Conservation (phyloP, 2,888 invertebrate species). For the Empis stercorea region DNA sequence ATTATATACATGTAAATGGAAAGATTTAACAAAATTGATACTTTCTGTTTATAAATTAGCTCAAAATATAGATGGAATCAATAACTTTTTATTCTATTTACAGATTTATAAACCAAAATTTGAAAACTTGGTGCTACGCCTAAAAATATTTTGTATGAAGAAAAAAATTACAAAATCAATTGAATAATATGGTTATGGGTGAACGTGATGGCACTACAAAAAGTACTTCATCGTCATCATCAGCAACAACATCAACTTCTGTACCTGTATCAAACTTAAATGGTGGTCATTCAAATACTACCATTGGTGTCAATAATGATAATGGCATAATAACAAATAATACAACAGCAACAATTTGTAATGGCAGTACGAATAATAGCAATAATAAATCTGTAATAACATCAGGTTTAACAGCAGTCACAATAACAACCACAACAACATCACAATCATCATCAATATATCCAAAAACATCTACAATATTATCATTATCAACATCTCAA, state of each 20-base stretch:
- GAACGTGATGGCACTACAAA: conserved; percentile 7
- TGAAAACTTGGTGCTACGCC: neutral
- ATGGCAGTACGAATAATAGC: conserved; percentile 6
- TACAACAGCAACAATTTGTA: conserved; percentile 5
- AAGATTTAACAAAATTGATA: neutral
- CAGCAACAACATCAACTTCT: neutral
- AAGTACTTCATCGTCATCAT: neutral
- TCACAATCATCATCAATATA: neutral
- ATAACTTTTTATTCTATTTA: neutral
- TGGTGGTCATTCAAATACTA: conserved; percentile 2
- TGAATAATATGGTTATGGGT: too few relatives aligned
- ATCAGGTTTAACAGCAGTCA: neutral
- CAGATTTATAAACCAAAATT: neutral
- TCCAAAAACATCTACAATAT: neutral
- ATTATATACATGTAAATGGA: neutral
- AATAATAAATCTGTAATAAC: neutral
- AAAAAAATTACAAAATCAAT: neutral
- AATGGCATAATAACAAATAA: neutral
- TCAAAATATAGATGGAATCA: too few relatives aligned
- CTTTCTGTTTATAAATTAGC: too few relatives aligned
- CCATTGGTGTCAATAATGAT: neutral
- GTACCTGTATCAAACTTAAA: conserved; percentile 5
- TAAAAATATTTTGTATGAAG: neutral
- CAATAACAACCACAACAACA: neutral
- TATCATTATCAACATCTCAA: too few relatives aligned